Conservation (phyloP, 2,113 vertebrate genomes). For the Sorex araneus region DNA sequence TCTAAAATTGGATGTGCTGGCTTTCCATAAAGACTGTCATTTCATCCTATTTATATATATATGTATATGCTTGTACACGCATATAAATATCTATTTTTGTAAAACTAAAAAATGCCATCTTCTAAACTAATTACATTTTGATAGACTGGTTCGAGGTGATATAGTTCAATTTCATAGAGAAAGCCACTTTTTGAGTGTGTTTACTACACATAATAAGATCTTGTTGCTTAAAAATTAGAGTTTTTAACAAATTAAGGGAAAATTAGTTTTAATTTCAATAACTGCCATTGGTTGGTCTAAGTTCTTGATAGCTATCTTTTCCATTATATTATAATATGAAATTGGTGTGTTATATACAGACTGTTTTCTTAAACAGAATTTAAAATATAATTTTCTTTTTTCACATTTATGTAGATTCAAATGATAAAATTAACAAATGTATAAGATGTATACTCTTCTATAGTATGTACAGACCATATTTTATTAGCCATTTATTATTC, state of each 20-base stretch:
- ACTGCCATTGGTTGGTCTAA: background rate
- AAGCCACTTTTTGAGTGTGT: conserved; percentile 17
- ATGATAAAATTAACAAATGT: background rate
- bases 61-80: background rate
- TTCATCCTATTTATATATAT: background rate
- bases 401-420: background rate
- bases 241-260: conserved; percentile 5
- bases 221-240: conserved; percentile 38
- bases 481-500: background rate
- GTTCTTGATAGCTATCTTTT: background rate
- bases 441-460: background rate
- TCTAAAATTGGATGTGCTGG: conserved; percentile 2
- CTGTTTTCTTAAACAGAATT: conserved; percentile 6
- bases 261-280: background rate
- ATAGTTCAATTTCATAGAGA: conserved; percentile 2
- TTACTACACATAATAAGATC: conserved; percentile 49
- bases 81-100: background rate
- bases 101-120: conserved; percentile 31
- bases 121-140: conserved; percentile 52
- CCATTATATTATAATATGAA: background rate
- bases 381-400: conserved; percentile 40
- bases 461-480: background rate
- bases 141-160: conserved; percentile 8
- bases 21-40: background rate
- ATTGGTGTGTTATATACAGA: background rate